These are phyloP conservation scores for Orussus abietinus DNA, from an alignment of 1,140 invertebrate species.

Conservation along the genomic window DNA sequence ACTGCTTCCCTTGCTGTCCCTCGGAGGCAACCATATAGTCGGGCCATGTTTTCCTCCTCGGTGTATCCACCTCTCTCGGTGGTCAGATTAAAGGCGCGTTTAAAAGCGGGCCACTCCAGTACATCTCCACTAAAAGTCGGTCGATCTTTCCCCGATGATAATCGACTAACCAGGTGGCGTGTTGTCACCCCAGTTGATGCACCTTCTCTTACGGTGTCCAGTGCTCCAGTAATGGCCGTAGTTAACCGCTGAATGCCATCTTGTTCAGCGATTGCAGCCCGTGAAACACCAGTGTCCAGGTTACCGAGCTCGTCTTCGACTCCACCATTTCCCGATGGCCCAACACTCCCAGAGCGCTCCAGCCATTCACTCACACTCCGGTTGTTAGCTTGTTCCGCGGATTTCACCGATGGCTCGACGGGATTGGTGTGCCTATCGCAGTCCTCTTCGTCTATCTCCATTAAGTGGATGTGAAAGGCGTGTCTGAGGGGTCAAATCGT, in stretches of 20 bases:
- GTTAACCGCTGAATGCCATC: background rate
- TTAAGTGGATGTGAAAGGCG: no score
- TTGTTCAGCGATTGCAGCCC: background rate
- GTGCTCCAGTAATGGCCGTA: background rate
- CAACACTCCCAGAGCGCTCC: background rate
- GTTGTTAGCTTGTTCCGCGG: background rate
- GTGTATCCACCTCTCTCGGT: slow-evolving; percentile 1
- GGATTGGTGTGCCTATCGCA: no score
- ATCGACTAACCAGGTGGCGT: background rate
- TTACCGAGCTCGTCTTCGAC: background rate
- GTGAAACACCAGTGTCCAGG: background rate
- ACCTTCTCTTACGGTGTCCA: background rate
- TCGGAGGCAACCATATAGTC: slow-evolving; percentile 6
- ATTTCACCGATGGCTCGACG: no score
- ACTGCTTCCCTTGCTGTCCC: slow-evolving; percentile 12
- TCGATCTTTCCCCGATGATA: background rate
- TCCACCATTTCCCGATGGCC: background rate
- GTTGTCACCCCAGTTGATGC: background rate
- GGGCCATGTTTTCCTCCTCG: slow-evolving; percentile 6
- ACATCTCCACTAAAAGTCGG: slow-evolving; percentile 7
- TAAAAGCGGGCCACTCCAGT: slow-evolving; percentile 13
- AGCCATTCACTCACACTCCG: background rate
- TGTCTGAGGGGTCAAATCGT: no score
- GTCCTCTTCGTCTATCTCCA: no score
- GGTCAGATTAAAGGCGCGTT: slow-evolving; percentile 2